phyloP scores from a whole-genome alignment of 2,113 vertebrate genomes.

The Grantiella picta region DNA sequence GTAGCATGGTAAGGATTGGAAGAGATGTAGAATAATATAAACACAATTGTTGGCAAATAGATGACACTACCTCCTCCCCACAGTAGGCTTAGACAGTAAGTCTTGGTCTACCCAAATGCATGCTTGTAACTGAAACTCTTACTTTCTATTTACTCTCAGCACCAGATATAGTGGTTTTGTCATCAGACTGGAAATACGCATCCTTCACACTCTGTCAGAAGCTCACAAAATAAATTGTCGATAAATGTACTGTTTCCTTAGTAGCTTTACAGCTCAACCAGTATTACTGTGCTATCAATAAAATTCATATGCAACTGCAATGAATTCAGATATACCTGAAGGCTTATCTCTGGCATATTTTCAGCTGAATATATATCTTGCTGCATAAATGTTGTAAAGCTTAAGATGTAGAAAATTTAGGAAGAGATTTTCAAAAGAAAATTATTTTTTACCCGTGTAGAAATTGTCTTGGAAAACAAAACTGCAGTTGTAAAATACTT shows the following conservation, averaged over 20 bases:
- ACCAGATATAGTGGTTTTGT: neutral
- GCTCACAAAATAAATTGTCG: neutral
- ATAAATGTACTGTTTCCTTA: neutral
- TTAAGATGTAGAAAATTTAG: neutral
- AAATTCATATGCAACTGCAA: neutral
- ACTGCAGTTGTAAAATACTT: neutral
- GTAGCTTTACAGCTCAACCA: neutral
- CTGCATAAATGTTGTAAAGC: neutral
- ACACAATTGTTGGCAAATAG: neutral
- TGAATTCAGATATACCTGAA: neutral
- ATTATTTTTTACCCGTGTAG: neutral
- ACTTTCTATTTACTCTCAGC: neutral
- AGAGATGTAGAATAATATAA: neutral
- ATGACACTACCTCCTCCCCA: neutral
- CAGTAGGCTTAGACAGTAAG: neutral
- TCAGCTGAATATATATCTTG: neutral
- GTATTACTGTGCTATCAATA: neutral
- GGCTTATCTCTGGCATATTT: neutral
- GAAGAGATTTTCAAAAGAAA: neutral
- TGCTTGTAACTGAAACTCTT: neutral
- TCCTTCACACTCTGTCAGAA: neutral
- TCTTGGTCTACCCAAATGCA: neutral
- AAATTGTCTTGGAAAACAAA: neutral
- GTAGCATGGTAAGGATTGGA: neutral
- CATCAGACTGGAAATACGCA: neutral